Conservation (phyloP, 2,888 invertebrate species). For the Neria commutata region DNA sequence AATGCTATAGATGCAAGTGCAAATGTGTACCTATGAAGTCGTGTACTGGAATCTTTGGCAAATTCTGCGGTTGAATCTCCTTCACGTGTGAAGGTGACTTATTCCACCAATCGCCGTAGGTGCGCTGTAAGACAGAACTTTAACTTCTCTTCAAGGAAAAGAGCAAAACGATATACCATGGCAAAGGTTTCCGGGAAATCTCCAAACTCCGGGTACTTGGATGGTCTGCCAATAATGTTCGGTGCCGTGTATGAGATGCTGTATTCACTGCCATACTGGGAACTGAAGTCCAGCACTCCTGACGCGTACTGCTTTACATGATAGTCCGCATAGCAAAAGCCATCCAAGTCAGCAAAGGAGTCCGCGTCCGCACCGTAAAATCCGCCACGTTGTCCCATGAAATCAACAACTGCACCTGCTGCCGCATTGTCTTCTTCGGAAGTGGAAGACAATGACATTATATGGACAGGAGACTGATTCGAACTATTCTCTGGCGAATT, state of each 20-base stretch:
- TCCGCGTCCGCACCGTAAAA: conserved; percentile 23
- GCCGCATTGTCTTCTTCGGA: conserved; percentile 29
- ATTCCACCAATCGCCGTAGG: conserved; percentile 86
- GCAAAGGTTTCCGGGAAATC: conserved; percentile 91
- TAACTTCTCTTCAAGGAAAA: neutral
- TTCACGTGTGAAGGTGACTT: conserved; percentile 73
- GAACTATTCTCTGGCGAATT: neutral
- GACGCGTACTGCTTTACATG: conserved; percentile 77
- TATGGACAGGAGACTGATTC: no score
- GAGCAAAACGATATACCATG: conserved; percentile 69
- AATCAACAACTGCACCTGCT: conserved; percentile 44
- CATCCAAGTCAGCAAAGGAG: conserved; percentile 29
- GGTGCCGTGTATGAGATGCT: conserved; percentile 88
- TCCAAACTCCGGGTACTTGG: conserved; percentile 87
- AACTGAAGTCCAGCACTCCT: conserved; percentile 82
- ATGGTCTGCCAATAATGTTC: conserved; percentile 83
- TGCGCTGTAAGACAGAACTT: conserved; percentile 66
- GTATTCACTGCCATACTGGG: conserved; percentile 86
- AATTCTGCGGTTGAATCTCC: conserved; percentile 78
- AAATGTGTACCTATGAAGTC: conserved; percentile 78
- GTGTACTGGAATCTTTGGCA: conserved; percentile 70
- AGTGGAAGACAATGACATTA: conserved; percentile 22
- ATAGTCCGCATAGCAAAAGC: conserved; percentile 38
- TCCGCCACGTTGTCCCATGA: conserved; percentile 37
- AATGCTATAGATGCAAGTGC: neutral